These are phyloP conservation scores for Agrochola lota DNA, from an alignment of 2,888 invertebrate species.

Conservation along the genomic window DNA sequence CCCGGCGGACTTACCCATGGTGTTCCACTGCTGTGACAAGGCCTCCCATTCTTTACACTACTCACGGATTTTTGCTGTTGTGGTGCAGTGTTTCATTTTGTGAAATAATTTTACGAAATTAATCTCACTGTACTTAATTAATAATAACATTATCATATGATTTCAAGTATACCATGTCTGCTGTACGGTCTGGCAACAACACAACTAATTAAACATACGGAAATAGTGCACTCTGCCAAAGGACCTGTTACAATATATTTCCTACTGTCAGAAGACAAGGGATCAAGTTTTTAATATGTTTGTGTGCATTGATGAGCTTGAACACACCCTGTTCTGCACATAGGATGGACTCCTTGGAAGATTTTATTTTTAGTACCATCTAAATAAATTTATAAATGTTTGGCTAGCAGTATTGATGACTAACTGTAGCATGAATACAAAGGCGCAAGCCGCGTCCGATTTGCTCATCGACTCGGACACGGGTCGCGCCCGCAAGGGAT, in stretches of 20 bases:
- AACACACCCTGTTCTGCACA: not conserved
- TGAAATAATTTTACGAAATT: not conserved
- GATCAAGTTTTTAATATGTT: slow-evolving; percentile 90
- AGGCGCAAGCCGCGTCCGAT: not conserved
- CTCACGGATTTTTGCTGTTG: not conserved
- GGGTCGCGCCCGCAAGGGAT: not conserved
- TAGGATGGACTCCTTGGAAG: not conserved
- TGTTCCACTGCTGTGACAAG: not conserved
- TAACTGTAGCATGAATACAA: not conserved
- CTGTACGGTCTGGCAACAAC: slow-evolving; percentile 97
- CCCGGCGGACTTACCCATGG: no score
- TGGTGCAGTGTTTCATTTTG: not conserved
- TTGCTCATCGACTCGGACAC: not conserved
- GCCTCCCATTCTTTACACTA: not conserved
- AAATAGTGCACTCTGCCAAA: slow-evolving; percentile 93
- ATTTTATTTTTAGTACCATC: not conserved
- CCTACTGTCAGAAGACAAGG: slow-evolving; percentile 96
- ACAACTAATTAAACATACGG: slow-evolving; percentile 94
- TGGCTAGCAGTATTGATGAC: not conserved
- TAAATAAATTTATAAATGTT: not conserved
- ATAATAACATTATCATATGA: not conserved
- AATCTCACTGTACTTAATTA: not conserved
- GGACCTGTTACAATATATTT: slow-evolving; percentile 96
- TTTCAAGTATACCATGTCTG: slow-evolving; percentile 96
- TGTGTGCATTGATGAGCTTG: no score